Evolutionary conservation across 2,888 invertebrate species (phyloP), one percentile per base, ranked within the genome.

Genomic region (Cybosia mesomella): DNA sequence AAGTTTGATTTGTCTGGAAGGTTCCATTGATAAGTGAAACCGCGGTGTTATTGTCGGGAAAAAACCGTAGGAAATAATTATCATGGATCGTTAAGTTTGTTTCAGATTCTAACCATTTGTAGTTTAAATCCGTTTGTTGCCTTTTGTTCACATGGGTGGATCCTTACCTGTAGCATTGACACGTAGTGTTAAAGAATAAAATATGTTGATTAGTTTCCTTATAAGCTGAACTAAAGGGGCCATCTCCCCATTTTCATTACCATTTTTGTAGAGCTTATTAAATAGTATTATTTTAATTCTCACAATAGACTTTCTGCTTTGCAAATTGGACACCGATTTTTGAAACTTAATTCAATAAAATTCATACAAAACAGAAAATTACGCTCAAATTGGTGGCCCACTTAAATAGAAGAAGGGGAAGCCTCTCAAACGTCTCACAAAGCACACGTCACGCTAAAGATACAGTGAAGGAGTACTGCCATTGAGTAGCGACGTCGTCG

Each of bases 1-100:
- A 68, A 57, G 74, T 79, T 79, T 72, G 21, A 72, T 61, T 70
- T 69, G 62, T 63, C 32, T 61, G 13, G 49, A 49, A 36, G 24
- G 15, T 36, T 53, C 28, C 24, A 66, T 60, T 66, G 39, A 55
- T 18, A n/a, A 49, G 64, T n/a, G 11, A 18, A 58, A 18, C 10
- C 43, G 15, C 18, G n/a, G 49, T n/a, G 49, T n/a, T 9, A 49
- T n/a, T 49, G 18, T 49, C 15, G n/a, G n/a, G 8, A n/a, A 49
- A 49, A 49, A 49, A n/a, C n/a, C 9, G 9, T n/a, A 9, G n/a
- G 9, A 49, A 9, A 18, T 49, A 49, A n/a, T 49, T 49, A 18
- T 8, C 49, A n/a, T 49, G 7, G 7, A 43, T 18, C 43, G 18
- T 43, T 43, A 18, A 7, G 43, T 5, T 43, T 43, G 18, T 43